These are phyloP conservation scores for Eretmochelys imbricata DNA, from an alignment of 2,113 vertebrate species.

Conservation along the genomic window DNA sequence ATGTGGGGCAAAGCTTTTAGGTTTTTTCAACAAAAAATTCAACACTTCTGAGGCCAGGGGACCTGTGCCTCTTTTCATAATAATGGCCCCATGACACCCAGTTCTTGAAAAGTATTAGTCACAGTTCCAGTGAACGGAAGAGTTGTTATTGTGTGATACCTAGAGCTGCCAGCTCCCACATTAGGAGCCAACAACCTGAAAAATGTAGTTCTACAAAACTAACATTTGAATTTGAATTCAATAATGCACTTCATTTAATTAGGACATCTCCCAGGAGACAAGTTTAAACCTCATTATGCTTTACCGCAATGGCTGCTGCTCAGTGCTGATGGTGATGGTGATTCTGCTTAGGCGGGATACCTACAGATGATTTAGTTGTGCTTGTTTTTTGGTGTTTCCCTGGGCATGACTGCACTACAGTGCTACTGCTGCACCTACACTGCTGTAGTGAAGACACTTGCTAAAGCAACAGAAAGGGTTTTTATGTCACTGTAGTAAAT, in stretches of 20 bases:
- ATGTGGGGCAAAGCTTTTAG: not conserved
- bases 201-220: not conserved
- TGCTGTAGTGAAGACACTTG: no score
- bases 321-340: not conserved
- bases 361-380: not conserved
- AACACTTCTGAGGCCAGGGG: not conserved
- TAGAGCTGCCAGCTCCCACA: not conserved
- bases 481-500: no score
- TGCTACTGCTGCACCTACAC: no score
- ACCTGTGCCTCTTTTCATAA: not conserved
- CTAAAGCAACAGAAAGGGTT: no score
- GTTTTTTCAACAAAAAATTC: not conserved
- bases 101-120: not conserved
- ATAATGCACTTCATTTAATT: not conserved
- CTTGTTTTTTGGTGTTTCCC: not conserved
- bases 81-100: not conserved
- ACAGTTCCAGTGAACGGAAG: not conserved
- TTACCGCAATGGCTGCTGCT: not conserved
- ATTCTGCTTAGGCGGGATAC: not conserved
- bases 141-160: not conserved
- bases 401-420: not conserved
- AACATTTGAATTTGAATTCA: fast-evolving
- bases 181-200: not conserved
- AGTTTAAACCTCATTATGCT: fast-evolving
- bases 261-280: not conserved